phyloP scores from a whole-genome alignment of 2,797 vertebrate species.

The Melanotaenia boesemani region DNA sequence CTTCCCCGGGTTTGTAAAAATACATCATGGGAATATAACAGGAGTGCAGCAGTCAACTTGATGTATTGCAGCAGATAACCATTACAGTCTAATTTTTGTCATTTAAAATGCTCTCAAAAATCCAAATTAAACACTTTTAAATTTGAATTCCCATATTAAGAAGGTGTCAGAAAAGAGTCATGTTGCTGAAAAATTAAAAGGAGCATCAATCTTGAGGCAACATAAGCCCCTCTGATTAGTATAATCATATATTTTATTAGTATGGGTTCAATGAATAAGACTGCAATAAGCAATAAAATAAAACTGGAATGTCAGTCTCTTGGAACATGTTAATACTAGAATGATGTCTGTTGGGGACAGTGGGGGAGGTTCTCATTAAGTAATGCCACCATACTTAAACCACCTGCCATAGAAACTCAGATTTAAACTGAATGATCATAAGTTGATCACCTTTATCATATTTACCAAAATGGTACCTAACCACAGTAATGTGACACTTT shows the following conservation, averaged over 20 bases:
- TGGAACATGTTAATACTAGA: slow-evolving; percentile 21
- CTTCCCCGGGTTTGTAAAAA: slow-evolving; percentile 33
- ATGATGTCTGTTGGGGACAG: background rate
- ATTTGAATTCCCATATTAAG: slow-evolving; percentile 27
- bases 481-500: too few relatives aligned
- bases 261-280: slow-evolving; percentile 26
- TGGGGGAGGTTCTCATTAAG: background rate
- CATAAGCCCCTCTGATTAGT: slow-evolving; percentile 20
- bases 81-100: slow-evolving; percentile 35
- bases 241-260: slow-evolving; percentile 37
- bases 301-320: slow-evolving; percentile 5
- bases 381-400: background rate
- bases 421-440: too few relatives aligned
- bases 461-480: too few relatives aligned
- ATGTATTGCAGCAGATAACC: slow-evolving; percentile 23
- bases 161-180: slow-evolving; percentile 10
- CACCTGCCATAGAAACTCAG: too few relatives aligned
- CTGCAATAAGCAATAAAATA: slow-evolving; percentile 19
- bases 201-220: slow-evolving; percentile 10
- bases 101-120: slow-evolving; percentile 55
- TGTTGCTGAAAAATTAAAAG: slow-evolving; percentile 28
- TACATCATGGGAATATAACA: slow-evolving; percentile 47
- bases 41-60: slow-evolving; percentile 16
- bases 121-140: slow-evolving; percentile 27
- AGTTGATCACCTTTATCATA: too few relatives aligned